Evolutionary conservation across 2,113 vertebrate genomes (phyloP), one percentile per base, ranked within the genome.

Genomic region (Lampris megalopsis): DNA sequence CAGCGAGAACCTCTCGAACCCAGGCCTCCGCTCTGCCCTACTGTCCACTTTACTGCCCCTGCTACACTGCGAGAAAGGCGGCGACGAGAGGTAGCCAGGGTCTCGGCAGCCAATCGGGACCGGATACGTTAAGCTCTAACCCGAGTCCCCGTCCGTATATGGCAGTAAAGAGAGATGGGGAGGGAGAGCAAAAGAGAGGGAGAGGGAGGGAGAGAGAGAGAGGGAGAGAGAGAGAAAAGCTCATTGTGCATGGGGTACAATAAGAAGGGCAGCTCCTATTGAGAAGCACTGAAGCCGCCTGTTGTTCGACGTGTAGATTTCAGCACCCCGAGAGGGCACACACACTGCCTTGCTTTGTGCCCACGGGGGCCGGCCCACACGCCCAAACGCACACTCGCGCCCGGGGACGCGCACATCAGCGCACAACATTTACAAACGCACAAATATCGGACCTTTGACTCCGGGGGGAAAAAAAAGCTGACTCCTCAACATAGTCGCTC

Each of bases 241-340:
- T 92, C 93, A 93, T 94, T 95, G 94, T 95, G 84, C 57, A n/a
- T 71, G 90, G 91, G 91, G 94, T 95, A 95, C 94, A 94, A 95
- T 94, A 93, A 94, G 92, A 94, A 92, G 84, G 88, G 82, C 92
- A 92, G 92, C 94, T 94, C 94, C 94, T 92, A 94, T 94, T 94
- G 94, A 94, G 89, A 81, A 65, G 85, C 86, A 93, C 89, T 94
- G 90, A 93, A 91, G 92, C 90, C 79, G 93, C 90, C 85, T 89
- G 92, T 93, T 92, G 91, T 91, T 82, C 91, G 57, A 88, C 88
- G 92, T 93, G 91, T 92, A 91, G 90, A 91, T 92, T 91, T 93
- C 92, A 92, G 86, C 69, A 58, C 79, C 85, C 74, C 24, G 45
- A 71, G 85, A 87, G 83, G 79, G 75, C 81, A 86, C 77, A 84